These are phyloP conservation scores for Lampris megalopsis DNA, from an alignment of 2,113 vertebrate genomes.

Conservation along the genomic window DNA sequence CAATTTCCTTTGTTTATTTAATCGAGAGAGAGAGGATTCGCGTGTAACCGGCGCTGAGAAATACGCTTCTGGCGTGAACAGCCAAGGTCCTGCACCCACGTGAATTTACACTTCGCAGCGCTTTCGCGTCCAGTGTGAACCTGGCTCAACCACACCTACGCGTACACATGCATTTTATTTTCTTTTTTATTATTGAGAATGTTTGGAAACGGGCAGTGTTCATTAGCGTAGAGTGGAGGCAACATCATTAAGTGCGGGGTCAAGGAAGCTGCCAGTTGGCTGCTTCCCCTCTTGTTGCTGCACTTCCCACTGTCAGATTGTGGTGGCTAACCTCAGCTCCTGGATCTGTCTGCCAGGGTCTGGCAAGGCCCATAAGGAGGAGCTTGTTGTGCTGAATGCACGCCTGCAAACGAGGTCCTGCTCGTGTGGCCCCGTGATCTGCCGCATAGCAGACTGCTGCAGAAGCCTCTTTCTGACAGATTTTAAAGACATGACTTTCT, in stretches of 20 bases:
- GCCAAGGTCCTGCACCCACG: too few species aligned
- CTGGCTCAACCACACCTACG: too few species aligned
- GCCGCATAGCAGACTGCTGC: slow-evolving; percentile 8
- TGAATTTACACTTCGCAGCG: too few species aligned
- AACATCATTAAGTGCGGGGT: slow-evolving; percentile 64
- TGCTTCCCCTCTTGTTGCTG: slow-evolving; percentile 16
- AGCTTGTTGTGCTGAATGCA: slow-evolving; percentile 52
- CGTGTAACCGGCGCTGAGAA: too few species aligned
- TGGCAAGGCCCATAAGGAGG: slow-evolving; percentile 48
- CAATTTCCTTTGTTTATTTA: too few species aligned
- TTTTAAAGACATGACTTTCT: too few species aligned
- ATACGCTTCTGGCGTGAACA: too few species aligned
- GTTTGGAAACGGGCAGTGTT: slow-evolving; percentile 45
- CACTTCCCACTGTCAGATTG: slow-evolving; percentile 43
- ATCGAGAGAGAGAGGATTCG: too few species aligned
- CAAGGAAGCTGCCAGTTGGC: slow-evolving; percentile 60
- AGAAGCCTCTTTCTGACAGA: not conserved
- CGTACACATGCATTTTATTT: too few species aligned
- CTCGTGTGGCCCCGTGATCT: slow-evolving; percentile 26
- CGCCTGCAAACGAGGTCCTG: slow-evolving; percentile 36
- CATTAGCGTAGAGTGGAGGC: slow-evolving; percentile 48
- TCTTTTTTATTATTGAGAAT: slow-evolving; percentile 41
- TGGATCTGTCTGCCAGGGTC: slow-evolving; percentile 32
- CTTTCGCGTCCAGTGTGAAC: too few species aligned
- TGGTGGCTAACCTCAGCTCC: slow-evolving; percentile 40